Base-by-base conservation (phyloP, 1,140 invertebrate species). In the Eurosta solidaginis region DNA sequence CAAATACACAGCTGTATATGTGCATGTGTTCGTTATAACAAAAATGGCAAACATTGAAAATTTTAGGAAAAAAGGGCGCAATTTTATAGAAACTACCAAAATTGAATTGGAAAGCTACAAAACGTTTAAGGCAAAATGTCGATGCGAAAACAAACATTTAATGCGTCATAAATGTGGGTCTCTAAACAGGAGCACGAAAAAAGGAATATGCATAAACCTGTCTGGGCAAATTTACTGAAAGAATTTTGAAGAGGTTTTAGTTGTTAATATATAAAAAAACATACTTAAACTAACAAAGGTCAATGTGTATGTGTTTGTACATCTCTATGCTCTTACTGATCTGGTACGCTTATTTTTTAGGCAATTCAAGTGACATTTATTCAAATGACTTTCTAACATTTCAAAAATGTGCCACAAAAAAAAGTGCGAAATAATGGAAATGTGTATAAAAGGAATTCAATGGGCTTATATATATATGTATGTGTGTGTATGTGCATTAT, bases 341-440 rank as follows among this genome's bases (percentile, higher is more conserved):
- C n/a, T n/a, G n/a, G n/a, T 52, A 10, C 49, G 49, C n/a, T 25
- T 2, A 22, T 63, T 10, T 29, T 63, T 40, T 63, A 1, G 29
- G 4, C 33, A 36, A 63, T 63, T 63, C 40, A 63, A 68, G 22
- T 68, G 59, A 22, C 59, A 68, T 68, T 68, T 68, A 68, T 40
- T 40, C 33, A 33, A 68, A 68, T 68, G 59, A 68, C 59, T 68
- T 68, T 68, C 59, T 42, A 68, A 68, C 59, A 68, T 68, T 68
- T 68, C 59, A 68, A 40, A 68, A 42, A 68, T 68, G 33, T 68
- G 59, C 17, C 59, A 10, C 59, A 68, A 10, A 17, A 10, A 68
- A 68, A 68, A 68, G 59, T 68, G 59, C 59, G 20, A 68, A 68
- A 68, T 68, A 68, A 68, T 68, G 33, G 59, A 68, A 68, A 68